Base-by-base conservation (phyloP, 2,888 invertebrate genomes). In the Clistopyga incitator region DNA sequence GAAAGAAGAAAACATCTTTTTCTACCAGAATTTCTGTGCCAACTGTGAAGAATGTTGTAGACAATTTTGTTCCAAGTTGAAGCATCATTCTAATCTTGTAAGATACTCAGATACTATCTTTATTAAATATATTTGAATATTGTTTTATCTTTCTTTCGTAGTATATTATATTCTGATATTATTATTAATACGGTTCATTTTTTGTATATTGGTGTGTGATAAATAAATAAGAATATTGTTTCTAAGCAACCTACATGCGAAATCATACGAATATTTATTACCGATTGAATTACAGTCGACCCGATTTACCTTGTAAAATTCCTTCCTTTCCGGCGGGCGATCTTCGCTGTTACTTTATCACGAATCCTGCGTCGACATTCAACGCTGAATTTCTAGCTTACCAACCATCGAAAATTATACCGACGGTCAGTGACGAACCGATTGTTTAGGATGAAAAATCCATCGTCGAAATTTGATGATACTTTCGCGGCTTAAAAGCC, bases 141-240 rank as follows among this genome's bases (percentile, higher is more conserved):
- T 59, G n/a, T 64, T 91, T 42, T 64, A 18, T 34, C n/a, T 64
- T 64, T 64, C 34, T 92, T 86, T 92, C 91, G 92, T 92, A 92
- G 92, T 89, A 91, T 91, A 92, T 92, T 93, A 92, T 93, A 93
- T 93, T 92, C 92, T 92, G 92, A 92, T 92, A 64, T 64, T 64
- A 64, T 64, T 64, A 93, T 92, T 92, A 92, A 92, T 92, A 92
- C 91, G 90, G 91, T 93, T 93, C 92, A 92, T 93, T 93, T 93
- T 93, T 93, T 64, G 93, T 93, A 93, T 93, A 93, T 93, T 93
- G 93, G 93, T 93, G 93, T 93, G 93, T 92, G 93, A 93, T 93
- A 91, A 93, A 93, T 93, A 92, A 92, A 93, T 92, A 93, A 92
- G 92, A 91, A 92, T 93, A 93, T 93, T 93, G 92, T 93, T 93